Conservation (phyloP, 2,113 vertebrate species). For the Tretioscincus oriximinensis region DNA sequence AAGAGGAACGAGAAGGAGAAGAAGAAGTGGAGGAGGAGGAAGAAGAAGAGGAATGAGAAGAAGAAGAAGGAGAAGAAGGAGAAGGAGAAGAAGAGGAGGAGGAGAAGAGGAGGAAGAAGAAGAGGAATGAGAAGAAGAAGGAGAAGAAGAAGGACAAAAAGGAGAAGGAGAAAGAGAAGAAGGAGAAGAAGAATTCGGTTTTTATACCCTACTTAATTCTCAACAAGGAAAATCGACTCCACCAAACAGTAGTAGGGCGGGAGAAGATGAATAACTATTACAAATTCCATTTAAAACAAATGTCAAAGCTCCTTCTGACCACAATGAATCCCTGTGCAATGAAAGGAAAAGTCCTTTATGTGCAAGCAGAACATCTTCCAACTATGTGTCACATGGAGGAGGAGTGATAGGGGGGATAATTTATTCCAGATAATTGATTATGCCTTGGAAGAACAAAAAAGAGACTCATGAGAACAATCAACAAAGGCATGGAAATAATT, state of each 20-base stretch:
- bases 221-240: neutral
- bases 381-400: neutral
- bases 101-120: too few relatives aligned
- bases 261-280: neutral
- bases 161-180: too few relatives aligned
- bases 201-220: neutral
- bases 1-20: too few relatives aligned
- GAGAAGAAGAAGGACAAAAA: too few relatives aligned
- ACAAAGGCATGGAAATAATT: neutral
- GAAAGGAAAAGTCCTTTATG: neutral
- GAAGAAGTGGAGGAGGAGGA: too few relatives aligned
- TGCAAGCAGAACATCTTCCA: neutral
- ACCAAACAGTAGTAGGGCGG: too few relatives aligned
- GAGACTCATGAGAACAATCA: neutral
- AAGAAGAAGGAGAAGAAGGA: too few relatives aligned
- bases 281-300: constrained; percentile 9
- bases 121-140: too few relatives aligned
- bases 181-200: too few relatives aligned
- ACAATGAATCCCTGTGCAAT: neutral
- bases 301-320: neutral
- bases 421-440: too few relatives aligned
- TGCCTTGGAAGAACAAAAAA: neutral
- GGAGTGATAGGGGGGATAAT: neutral
- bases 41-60: too few relatives aligned
- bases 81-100: too few relatives aligned